These are phyloP conservation scores for Scaptomyza hsui DNA, from an alignment of 1,140 invertebrate species.

Conservation along the genomic window DNA sequence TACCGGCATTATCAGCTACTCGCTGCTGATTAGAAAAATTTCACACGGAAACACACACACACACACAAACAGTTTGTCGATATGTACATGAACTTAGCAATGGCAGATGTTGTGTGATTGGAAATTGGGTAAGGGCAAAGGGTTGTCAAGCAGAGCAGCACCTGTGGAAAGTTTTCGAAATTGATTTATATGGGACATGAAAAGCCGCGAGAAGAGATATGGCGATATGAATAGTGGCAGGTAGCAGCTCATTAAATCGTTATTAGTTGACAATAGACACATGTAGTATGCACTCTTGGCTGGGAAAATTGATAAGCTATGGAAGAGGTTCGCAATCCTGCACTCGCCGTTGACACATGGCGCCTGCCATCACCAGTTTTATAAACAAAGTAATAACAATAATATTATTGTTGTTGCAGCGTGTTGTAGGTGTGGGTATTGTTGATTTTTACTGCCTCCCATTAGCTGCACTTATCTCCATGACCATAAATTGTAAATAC, in stretches of 20 bases:
- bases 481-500: constrained; percentile 24
- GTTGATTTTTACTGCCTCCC: constrained; percentile 61
- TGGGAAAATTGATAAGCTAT: constrained; percentile 71
- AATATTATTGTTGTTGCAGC: constrained; percentile 70
- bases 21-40: constrained; percentile 64
- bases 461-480: constrained; percentile 53
- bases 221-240: constrained; percentile 14
- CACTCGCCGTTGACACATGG: constrained; percentile 28
- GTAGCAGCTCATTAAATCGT: constrained; percentile 61
- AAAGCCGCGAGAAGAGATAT: constrained; percentile 44
- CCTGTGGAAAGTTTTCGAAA: constrained; percentile 66
- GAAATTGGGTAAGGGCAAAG: not conserved
- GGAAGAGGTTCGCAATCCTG: constrained; percentile 32
- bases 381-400: constrained; percentile 55
- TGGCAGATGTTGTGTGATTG: constrained; percentile 33
- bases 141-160: constrained; percentile 11
- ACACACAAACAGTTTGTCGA: not conserved
- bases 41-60: constrained; percentile 67
- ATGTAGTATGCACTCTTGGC: constrained; percentile 19
- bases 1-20: constrained; percentile 57
- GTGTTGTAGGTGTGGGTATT: constrained; percentile 47
- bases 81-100: constrained; percentile 62
- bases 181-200: constrained; percentile 49
- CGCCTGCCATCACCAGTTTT: constrained; percentile 3
- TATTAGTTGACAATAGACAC: constrained; percentile 60